Conservation (phyloP, 2,797 vertebrate species). For the Loriculus beryllinus region DNA sequence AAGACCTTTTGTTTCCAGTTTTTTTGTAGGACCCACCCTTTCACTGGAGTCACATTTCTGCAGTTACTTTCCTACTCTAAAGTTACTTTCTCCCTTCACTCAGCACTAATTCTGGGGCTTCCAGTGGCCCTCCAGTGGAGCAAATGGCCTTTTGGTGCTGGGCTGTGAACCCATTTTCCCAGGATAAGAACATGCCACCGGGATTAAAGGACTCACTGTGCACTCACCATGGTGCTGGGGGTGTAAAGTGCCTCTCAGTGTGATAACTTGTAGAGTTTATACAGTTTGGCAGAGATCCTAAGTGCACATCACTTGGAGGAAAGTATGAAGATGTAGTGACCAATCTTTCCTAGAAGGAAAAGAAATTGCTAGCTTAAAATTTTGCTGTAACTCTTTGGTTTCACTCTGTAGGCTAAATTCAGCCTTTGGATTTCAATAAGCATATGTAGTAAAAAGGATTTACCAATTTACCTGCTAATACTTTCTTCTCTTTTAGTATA, state of each 20-base stretch:
- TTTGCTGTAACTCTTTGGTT: not conserved
- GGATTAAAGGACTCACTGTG: not conserved
- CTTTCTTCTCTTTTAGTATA: not conserved
- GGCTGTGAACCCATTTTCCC: not conserved
- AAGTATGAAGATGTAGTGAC: not conserved
- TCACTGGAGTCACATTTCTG: not conserved
- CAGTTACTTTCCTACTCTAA: not conserved
- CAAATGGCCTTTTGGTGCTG: not conserved
- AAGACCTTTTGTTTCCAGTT: not conserved
- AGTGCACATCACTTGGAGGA: not conserved
- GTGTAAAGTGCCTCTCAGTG: not conserved
- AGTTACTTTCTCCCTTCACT: not conserved
- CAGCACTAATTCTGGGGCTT: not conserved
- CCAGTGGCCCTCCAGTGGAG: not conserved
- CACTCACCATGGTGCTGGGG: not conserved
- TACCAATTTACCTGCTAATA: not conserved
- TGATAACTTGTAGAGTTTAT: not conserved
- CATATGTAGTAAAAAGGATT: not conserved
- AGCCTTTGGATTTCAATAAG: not conserved
- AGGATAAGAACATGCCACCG: not conserved
- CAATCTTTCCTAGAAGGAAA: not conserved
- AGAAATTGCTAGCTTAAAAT: not conserved
- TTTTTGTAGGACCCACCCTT: not conserved
- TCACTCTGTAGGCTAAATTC: not conserved
- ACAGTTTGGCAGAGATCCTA: not conserved